Evolutionary conservation across 2,113 vertebrate species (phyloP), one percentile per base, ranked within the genome.

Genomic region (Eupsittula cactorum): DNA sequence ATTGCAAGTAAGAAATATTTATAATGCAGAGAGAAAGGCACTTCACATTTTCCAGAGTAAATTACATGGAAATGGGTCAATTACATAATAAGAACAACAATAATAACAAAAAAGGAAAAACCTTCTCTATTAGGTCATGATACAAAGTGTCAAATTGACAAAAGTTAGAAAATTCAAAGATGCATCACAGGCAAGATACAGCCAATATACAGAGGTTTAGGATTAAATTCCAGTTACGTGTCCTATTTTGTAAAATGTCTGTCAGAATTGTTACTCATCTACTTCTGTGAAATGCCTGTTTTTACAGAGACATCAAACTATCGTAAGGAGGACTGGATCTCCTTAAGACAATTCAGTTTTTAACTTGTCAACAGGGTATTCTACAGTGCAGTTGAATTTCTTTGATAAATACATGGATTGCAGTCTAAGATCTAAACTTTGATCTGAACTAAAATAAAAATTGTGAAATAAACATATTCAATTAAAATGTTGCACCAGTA

Each of bases 31-130:
- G 91, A 80, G 53, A 67, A 85, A 87, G 13, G 10, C 44, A 85
- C 5, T 14, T 92, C 49, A 89, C 21, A 3, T 87, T 90, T 94
- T 91, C 57, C 41, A 37, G 24, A 69, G 81, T 85, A 96, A 93
- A 96, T 95, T 95, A 73, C 78, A 95, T 76, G 78, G 62, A 94
- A 97, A 74, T 90, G n/a, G 84, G 90, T 86, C 90, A 82, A 82
- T 94, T 91, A 80, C 46, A 53, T 74, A 80, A 75, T 70, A 81
- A 37, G n/a, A 89, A 74, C 41, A 87, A 92, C 59, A 94, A 60
- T 53, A 92, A 86, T 44, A 83, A 71, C 29, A 69, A 79, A 82
- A 71, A 75, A 47, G 18, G 39, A 82, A 60, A 90, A 80, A 37
- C 7, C 5, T 74, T 44, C 49, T 65, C n/a, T 65, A 37, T 74